Base-by-base conservation (phyloP, 2,888 invertebrate species). In the Aradus depressus region DNA sequence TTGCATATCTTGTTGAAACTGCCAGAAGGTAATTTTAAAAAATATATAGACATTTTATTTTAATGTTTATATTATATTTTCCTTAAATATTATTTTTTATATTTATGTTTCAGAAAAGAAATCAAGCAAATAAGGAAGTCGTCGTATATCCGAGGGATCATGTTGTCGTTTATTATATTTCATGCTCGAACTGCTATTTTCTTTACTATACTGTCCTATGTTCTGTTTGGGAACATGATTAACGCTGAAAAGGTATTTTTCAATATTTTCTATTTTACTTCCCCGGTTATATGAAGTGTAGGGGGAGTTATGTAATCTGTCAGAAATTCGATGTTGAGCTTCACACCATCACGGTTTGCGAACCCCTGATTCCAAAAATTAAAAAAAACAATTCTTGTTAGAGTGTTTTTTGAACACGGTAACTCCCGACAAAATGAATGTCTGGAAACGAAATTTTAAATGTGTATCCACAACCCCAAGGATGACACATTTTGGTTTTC, bases 151-250 rank as follows among this genome's bases (percentile, higher is more conserved):
- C 71, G 83, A 51, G 80, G 77, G 0, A 64, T 81, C 12, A 80
- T 80, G 62, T 74, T 84, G 69, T 81, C 84, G 0, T 83, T 84
- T 64, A 81, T 84, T 65, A 68, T 90, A 19, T 89, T 87, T 61
- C 84, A 88, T 0, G 84, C 87, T 18, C 78, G 90, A 62, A 71
- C 85, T 21, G 82, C 90, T 0, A 70, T 89, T 1, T 86, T 84
- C 63, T 71, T 81, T 42, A 81, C 86, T 0, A 75, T 91, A 28
- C 64, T 87, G 1, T 74, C 81, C 0, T 83, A 79, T 67, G 71
- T 81, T 1, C 63, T 86, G 12, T 67, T 75, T 0, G 81, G 80
- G 3, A 74, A 81, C 59, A 64, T 68, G 3, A 70, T 91, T 57
- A 79, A 81, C 0, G 82, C 88, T 0, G 81, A 81, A 59, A 77